A percentile compares a stretch with the other conserved stretches of the same genome.
Evolutionary conservation across 2,888 invertebrate species (phyloP).

Genomic region (Drosophila emarginata): DNA sequence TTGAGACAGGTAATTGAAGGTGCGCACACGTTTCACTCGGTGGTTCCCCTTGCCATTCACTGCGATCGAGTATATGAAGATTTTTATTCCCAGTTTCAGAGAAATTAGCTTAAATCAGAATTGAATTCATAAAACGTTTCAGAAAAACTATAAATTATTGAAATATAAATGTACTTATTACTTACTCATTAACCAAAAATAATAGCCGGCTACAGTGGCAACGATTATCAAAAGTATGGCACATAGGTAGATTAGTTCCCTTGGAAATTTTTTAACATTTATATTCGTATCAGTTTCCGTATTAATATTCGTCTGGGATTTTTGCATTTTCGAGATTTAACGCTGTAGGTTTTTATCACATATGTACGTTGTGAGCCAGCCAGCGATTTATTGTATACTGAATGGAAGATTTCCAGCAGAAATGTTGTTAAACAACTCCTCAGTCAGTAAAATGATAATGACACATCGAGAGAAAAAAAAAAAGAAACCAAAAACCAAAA

Average conservation of each 20-base stretch:
- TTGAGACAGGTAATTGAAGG: constrained; percentile 47
- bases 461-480: constrained; percentile 15
- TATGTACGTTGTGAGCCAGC: constrained; percentile 40
- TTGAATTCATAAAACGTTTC: not conserved
- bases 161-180: not conserved
- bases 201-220: constrained; percentile 43
- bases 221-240: constrained; percentile 51
- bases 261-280: constrained; percentile 22
- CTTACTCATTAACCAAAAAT: constrained; percentile 57
- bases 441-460: constrained; percentile 21
- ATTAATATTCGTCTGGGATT: constrained; percentile 2
- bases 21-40: constrained; percentile 35
- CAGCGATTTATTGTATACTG: constrained; percentile 48
- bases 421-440: constrained; percentile 41
- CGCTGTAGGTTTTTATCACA: not conserved
- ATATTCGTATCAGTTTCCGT: constrained; percentile 1
- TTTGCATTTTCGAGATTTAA: constrained; percentile 25
- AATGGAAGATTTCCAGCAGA: constrained; percentile 22
- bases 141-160: too few relatives aligned
- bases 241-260: constrained; percentile 47
- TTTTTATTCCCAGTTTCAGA: constrained; percentile 12
- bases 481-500: too few relatives aligned
- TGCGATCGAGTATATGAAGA: constrained; percentile 66
- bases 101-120: constrained; percentile 16
- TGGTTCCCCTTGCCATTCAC: constrained; percentile 69